Conservation (phyloP, 92 coral and sea anemone genomes). For the Meandrina meandrites region DNA sequence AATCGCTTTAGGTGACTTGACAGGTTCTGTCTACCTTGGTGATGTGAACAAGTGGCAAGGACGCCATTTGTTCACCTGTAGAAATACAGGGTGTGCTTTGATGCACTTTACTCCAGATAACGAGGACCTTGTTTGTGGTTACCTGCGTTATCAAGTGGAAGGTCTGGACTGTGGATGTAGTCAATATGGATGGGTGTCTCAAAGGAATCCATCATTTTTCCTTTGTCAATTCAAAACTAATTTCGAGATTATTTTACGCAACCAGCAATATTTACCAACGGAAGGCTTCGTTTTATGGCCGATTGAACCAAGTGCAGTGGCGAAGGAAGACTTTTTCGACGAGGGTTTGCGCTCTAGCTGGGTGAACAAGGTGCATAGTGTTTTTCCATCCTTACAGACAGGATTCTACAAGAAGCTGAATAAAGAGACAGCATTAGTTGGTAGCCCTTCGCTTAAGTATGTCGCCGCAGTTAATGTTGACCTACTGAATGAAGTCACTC, state of each 20-base stretch:
- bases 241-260: no score
- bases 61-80: fast-evolving
- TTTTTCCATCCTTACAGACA: not conserved
- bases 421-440: not conserved
- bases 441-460: not conserved
- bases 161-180: no score
- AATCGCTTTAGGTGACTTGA: not conserved
- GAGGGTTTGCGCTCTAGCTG: no score
- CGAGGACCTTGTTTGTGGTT: not conserved
- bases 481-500: not conserved
- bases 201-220: no score
- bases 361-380: not conserved
- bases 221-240: no score
- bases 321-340: fast-evolving
- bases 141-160: no score
- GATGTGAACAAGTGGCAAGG: not conserved
- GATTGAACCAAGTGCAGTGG: not conserved
- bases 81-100: not conserved
- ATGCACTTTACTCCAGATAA: conserved; percentile 1
- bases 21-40: not conserved
- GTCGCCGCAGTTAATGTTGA: not conserved
- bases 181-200: no score
- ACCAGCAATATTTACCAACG: no score
- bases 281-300: conserved; percentile 11
- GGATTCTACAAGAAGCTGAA: not conserved